Conservation (phyloP, 2,888 invertebrate genomes). For the Caenorhabditis angaria region DNA sequence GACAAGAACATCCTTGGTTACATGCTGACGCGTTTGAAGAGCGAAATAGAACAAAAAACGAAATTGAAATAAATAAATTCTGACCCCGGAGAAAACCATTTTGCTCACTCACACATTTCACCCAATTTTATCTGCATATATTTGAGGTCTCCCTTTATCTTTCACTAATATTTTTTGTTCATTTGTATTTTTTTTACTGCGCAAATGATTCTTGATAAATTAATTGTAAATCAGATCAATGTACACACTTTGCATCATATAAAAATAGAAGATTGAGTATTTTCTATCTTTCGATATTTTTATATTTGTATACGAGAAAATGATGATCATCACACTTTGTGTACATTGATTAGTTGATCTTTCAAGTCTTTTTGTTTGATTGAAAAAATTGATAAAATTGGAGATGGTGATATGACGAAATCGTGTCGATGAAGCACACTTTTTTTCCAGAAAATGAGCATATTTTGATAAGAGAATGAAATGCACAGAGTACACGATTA, state of each 20-base stretch:
- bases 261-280: neutral
- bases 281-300: neutral
- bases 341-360: neutral
- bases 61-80: conserved; percentile 33
- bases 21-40: conserved; percentile 60
- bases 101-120: too few species aligned
- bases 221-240: neutral
- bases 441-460: neutral
- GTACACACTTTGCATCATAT: conserved; percentile 1
- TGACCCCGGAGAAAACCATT: too few species aligned
- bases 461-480: too few species aligned
- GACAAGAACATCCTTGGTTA: conserved; percentile 53
- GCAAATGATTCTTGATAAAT: neutral
- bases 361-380: neutral
- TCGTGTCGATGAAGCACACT: too few species aligned
- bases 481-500: too few species aligned
- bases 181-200: neutral
- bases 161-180: neutral
- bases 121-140: conserved; percentile 5
- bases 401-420: neutral
- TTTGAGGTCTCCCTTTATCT: neutral
- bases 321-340: neutral
- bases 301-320: neutral
- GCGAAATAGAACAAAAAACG: conserved; percentile 36
- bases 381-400: too few species aligned